phyloP scores from a whole-genome alignment of 2,113 vertebrate genomes.

The Thryonomys swinderianus region DNA sequence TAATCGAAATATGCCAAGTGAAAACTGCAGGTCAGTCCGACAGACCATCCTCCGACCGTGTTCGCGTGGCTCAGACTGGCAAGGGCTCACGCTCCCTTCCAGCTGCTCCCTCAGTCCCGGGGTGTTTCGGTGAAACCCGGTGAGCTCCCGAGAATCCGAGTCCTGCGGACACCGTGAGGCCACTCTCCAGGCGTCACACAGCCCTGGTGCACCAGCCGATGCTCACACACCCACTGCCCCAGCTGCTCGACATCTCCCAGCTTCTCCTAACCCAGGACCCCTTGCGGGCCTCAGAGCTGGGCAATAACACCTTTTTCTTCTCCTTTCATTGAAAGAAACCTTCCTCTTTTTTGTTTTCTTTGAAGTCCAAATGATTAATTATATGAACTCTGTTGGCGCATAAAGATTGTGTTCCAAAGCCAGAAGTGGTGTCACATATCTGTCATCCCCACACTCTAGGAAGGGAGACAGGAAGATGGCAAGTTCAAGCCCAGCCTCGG shows the following conservation, averaged over 20 bases:
- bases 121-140: neutral
- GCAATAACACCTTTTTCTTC: neutral
- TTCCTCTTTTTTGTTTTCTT: neutral
- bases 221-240: neutral
- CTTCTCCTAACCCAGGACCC: neutral
- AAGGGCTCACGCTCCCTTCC: neutral
- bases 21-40: neutral
- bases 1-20: no score
- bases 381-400: no score
- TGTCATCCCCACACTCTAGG: neutral
- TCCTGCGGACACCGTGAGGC: neutral
- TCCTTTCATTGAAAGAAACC: neutral
- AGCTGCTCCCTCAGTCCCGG: neutral
- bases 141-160: neutral
- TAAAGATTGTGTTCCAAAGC: neutral
- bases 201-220: neutral
- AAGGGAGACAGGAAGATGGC: neutral
- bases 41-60: no score
- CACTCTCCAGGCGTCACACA: no score
- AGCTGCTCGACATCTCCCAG: no score
- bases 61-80: rapidly evolving
- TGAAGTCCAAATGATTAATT: neutral
- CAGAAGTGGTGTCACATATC: neutral
- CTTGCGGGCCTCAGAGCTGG: neutral
- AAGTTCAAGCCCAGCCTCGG: neutral